phyloP scores from a whole-genome alignment of 2,113 vertebrate species.

The Himantopus leucocephalus region DNA sequence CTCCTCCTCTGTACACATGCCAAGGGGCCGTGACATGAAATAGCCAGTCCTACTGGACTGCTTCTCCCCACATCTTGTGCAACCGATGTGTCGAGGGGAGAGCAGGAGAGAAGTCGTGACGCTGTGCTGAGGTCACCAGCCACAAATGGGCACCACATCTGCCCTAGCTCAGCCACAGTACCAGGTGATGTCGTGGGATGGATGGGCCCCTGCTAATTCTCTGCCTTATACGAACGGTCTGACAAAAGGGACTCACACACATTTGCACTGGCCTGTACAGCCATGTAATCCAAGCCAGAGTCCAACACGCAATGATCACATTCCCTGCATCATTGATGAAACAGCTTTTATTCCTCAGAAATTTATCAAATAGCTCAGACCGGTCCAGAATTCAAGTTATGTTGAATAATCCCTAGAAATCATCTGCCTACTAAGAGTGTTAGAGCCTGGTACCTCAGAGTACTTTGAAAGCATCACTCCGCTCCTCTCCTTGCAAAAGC shows the following conservation, averaged over 20 bases:
- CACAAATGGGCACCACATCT: neutral
- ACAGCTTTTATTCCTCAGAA: neutral
- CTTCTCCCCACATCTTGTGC: neutral
- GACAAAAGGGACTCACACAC: neutral
- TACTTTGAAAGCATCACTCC: neutral
- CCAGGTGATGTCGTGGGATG: accelerated
- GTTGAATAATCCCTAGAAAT: neutral
- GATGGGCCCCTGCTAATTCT: neutral
- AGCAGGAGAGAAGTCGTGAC: neutral
- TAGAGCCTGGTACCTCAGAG: neutral
- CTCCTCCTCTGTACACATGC: neutral
- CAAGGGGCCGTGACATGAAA: neutral
- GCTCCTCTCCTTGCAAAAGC: neutral
- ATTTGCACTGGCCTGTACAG: neutral
- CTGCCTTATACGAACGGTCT: neutral
- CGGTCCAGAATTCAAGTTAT: neutral
- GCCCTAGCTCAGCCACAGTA: neutral
- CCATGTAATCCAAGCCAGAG: neutral
- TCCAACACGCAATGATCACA: neutral
- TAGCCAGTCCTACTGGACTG: neutral
- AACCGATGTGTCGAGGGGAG: accelerated
- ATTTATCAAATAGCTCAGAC: neutral
- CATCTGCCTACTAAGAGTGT: neutral
- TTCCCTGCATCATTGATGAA: neutral
- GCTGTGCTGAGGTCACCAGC: neutral